Conservation (phyloP, 2,113 vertebrate species). For the Bostrychus sinensis region DNA sequence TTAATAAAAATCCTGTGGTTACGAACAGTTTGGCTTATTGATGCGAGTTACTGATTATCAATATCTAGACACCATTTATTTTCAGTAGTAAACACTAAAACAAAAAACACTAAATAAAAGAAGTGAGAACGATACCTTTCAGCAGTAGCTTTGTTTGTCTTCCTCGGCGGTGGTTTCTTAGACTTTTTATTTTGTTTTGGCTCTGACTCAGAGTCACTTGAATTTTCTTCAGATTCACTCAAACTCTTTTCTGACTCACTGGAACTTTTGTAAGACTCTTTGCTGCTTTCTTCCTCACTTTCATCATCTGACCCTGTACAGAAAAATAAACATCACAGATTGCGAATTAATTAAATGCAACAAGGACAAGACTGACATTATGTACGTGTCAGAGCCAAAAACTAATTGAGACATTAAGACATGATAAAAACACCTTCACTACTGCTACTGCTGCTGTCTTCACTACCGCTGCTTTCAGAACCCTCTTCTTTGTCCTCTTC, state of each 20-base stretch:
- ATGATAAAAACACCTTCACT: constrained; percentile 44
- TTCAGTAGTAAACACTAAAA: too few relatives aligned
- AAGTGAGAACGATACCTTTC: constrained; percentile 65
- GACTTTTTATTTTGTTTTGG: constrained; percentile 64
- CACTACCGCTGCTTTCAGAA: constrained; percentile 73
- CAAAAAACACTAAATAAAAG: background rate
- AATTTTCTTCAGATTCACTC: constrained; percentile 76
- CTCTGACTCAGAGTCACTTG: constrained; percentile 74
- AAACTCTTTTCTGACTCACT: constrained; percentile 78
- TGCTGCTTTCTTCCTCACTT: constrained; percentile 80
- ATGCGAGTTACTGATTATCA: constrained; percentile 51
- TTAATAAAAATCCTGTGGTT: too few relatives aligned
- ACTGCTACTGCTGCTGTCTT: constrained; percentile 64
- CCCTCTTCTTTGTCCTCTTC: constrained; percentile 81
- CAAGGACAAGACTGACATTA: constrained; percentile 4
- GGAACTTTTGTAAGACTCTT: constrained; percentile 78
- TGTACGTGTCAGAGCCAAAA: background rate
- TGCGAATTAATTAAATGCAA: background rate
- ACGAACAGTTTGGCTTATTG: constrained; percentile 43
- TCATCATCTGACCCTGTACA: constrained; percentile 78
- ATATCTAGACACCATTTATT: background rate
- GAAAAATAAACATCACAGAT: constrained; percentile 1
- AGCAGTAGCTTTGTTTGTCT: constrained; percentile 39
- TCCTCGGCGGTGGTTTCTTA: constrained; percentile 67
- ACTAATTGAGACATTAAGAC: background rate